phyloP scores from a whole-genome alignment of 2,797 vertebrate species.

The Cyclopterus lumpus region DNA sequence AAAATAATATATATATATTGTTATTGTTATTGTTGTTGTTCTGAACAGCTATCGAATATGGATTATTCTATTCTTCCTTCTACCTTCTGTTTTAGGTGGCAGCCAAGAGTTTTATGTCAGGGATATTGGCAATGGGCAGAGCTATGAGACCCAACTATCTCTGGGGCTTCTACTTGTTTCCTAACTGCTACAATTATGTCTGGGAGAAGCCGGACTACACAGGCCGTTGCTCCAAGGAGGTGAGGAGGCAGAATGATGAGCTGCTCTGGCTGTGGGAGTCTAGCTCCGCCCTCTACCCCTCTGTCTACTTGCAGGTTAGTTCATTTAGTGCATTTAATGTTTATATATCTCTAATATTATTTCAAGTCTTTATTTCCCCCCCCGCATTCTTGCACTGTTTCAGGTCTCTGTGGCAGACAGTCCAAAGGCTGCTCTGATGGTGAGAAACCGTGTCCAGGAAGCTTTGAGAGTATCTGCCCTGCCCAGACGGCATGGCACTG shows the following conservation, averaged over 20 bases:
- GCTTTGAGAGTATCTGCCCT: constrained; percentile 81
- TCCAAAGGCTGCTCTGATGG: constrained; percentile 76
- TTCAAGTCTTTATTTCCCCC: not conserved
- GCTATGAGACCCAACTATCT: constrained; percentile 81
- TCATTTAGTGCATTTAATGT: not conserved
- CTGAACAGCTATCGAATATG: not conserved
- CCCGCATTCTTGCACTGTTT: not conserved
- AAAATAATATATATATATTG: not conserved
- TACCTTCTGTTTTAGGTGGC: constrained; percentile 75
- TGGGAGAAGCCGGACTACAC: constrained; percentile 80
- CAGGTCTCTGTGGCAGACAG: constrained; percentile 71
- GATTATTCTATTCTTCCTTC: not conserved
- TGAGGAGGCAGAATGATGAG: constrained; percentile 84
- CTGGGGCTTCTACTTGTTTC: constrained; percentile 91
- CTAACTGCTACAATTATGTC: constrained; percentile 88
- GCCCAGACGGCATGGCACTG: constrained; percentile 50
- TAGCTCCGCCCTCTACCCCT: constrained; percentile 89
- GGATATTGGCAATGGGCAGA: constrained; percentile 81
- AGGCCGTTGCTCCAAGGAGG: constrained; percentile 80
- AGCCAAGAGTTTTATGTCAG: constrained; percentile 80
- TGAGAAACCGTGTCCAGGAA: constrained; percentile 84
- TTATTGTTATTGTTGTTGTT: not conserved
- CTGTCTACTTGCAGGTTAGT: constrained; percentile 82
- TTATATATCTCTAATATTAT: not conserved
- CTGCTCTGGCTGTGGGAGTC: constrained; percentile 88